Base-by-base conservation (phyloP, 2,113 vertebrate species). In the Epinephelus lanceolatus region DNA sequence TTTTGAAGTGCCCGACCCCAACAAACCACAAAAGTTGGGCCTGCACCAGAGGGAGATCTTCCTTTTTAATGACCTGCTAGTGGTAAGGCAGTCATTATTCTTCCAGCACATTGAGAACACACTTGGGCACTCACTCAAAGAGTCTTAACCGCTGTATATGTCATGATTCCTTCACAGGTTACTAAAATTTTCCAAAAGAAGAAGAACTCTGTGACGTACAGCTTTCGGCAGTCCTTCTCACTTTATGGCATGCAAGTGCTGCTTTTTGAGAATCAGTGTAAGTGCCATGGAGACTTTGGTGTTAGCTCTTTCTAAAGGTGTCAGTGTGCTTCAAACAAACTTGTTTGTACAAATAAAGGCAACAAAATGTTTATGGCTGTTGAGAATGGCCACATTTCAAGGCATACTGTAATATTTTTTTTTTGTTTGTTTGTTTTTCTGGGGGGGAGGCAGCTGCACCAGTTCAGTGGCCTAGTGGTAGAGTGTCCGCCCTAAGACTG, bases 111-210 rank as follows among this genome's bases (percentile, higher is more conserved):
- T 6, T 27, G 25, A 76, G 18, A 83, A 23, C 51, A 52, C 8
- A 57, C 52, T 1, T 30, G 15, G 19, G 21, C 8, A 14, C 42
- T 21, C 56, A 14, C 15, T 30, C n/a, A 55, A 60, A 30, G 9
- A 78, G 15, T 71, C 61, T 71, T 49, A 78, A 69, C 5, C 27
- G 52, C 11, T 60, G 25, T 8, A 13, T 3, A 1, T 62, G 8
- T 21, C 70, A 0, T 76, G 9, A 81, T 81, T 71, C 71, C 15
- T 74, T 91, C 19, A 52, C 78, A 99, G 98, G 98, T 99, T 76
- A 99, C 98, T 68, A 99, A 99, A 93, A 99, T 99, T 82, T 99
- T 99, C 94, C 98, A 99, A 87, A 99, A 99, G 96, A 99, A 99
- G 95, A 99, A 99, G 94, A 99, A 98, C 91, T 99, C 98, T 0